Evolutionary conservation across 1,140 invertebrate species (phyloP), one percentile per base, ranked within the genome.

Genomic region (Sarcophaga peregrina): DNA sequence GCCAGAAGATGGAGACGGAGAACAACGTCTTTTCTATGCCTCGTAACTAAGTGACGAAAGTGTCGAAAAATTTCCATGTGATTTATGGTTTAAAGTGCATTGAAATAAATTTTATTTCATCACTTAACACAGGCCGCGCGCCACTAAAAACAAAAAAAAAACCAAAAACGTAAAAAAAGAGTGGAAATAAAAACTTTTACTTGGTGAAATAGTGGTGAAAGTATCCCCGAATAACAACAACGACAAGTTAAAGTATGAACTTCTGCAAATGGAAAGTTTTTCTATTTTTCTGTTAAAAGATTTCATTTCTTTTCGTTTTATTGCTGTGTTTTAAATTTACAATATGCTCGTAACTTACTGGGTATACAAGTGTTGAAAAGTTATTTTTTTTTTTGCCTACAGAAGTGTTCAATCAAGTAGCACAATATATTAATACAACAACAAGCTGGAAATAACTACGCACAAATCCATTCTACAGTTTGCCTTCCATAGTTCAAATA

Each of bases 41-140:
- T 58, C 54, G 25, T 37, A 37, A 25, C 62, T n/a, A 76, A 76
- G 74, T 76, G 74, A 76, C 47, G 74, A 76, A 76, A 76, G 45
- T 76, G 74, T 76, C 74, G 46, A 76, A 76, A 76, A 76, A 46
- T n/a, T 74, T 74, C 37, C 15, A 45, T 45, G 10, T 74, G 73
- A 74, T 74, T 74, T 74, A 74, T 74, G 73, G 73, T 74, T 74
- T 74, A 74, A 46, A 74, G 73, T 74, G 73, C 45, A 45, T 45
- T 45, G 25, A 74, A 74, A 76, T 76, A 76, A 76, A 76, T 76
- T 76, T 25, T 48, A 17, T 47, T 76, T 58, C 54, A 58, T 58
- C 54, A 58, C 54, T n/a, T 58, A n/a, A 58, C 54, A 58, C 54
- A n/a, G n/a, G 54, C 7, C n/a, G 15, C 13, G 13, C 13, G 3